Conservation (phyloP, 2,888 invertebrate genomes). For the Ypsolopha scabrella region DNA sequence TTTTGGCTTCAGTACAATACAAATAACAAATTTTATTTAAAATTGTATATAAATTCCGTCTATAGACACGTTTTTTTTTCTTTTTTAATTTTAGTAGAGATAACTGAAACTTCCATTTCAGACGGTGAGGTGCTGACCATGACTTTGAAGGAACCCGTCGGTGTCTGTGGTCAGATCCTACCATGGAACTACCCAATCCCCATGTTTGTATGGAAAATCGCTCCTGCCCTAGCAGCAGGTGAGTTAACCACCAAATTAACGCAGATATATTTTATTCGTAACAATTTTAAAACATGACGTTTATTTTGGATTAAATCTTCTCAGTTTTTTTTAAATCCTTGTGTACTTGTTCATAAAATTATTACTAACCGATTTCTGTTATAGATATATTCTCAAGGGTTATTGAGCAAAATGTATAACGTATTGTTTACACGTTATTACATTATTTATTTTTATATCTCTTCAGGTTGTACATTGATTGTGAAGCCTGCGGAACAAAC, state of each 20-base stretch:
- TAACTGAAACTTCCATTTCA: conserved; percentile 16
- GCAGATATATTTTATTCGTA: conserved; percentile 1
- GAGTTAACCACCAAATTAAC: conserved; percentile 9
- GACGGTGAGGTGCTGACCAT: conserved; percentile 85
- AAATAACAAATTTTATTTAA: not conserved
- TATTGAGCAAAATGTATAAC: too few species aligned
- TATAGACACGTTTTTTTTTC: too few species aligned
- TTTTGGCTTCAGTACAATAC: not conserved
- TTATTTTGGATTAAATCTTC: too few species aligned
- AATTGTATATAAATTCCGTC: too few species aligned
- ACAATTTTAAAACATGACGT: not conserved
- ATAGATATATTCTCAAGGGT: too few species aligned
- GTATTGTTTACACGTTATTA: too few species aligned
- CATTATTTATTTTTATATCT: too few species aligned
- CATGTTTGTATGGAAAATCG: conserved; percentile 96
- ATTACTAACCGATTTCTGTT: too few species aligned
- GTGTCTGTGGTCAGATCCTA: conserved; percentile 89
- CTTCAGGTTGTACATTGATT: conserved; percentile 79
- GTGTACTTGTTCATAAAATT: too few species aligned
- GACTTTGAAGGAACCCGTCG: conserved; percentile 88
- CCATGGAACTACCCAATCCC: conserved; percentile 94
- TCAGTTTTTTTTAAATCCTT: too few species aligned
- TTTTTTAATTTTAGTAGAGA: not conserved
- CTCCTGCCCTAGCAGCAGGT: conserved; percentile 78
- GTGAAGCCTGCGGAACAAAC: conserved; percentile 97